Evolutionary conservation across 2,888 invertebrate species (phyloP), one percentile per base, ranked within the genome.

Genomic region (Rotaria magnacalcarata): DNA sequence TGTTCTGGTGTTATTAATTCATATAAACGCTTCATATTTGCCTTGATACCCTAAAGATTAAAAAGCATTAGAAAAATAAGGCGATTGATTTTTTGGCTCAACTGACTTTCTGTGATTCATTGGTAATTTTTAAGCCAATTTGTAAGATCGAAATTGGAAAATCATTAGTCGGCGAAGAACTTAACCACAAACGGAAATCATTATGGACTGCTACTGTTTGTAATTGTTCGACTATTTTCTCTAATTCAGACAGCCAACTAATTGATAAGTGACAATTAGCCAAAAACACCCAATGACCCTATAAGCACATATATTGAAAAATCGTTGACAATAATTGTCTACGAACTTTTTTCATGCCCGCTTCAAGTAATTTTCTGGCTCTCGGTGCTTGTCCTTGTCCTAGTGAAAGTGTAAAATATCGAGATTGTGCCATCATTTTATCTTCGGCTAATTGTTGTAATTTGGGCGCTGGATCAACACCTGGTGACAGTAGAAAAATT

Each of bases 311-410:
- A 74, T 74, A 41, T 41, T 6, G 41, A 24, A 19, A 74, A 8
- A 16, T 47, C 16, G 52, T 11, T 52, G 0, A 14, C 16, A 52
- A 16, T 21, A 21, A 24, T 41, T 43, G 5, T 80, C 21, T 41
- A 21, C 24, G 7, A 47, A 80, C 95, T 95, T 88, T 92, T 91
- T 89, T 94, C 91, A 80, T 95, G 91, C 91, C 91, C 88, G 91
- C 90, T 87, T 90, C 90, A 88, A 91, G 90, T 89, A 91, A 94
- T 93, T 93, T 94, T 14, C 94, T 93, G 0, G 96, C 96, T 43
- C 95, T 93, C 0, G 95, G 95, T 2, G 95, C 94, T 91, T 96
- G 96, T 0, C 96, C 96, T 92, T 96, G 96, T 0, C 96, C 96
- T 86, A 96, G 93, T 85, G 95, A 95, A 75, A 96, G 93, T 0